Evolutionary conservation across 30 jellyfish, hydroid and myxozoan species (phyloP).

Genomic region (Hydractinia symbiolongicarpus): DNA sequence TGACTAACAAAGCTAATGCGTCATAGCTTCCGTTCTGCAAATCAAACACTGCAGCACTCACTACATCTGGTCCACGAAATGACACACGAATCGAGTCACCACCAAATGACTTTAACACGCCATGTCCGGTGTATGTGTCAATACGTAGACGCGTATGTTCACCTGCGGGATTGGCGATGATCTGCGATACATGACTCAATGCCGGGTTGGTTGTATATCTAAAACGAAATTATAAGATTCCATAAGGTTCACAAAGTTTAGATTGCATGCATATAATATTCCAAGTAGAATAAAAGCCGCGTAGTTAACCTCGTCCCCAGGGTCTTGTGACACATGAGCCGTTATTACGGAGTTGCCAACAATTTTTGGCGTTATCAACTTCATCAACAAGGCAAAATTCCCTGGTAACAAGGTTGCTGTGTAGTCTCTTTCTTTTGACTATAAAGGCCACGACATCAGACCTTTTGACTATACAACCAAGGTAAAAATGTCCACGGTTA

Average conservation of each 20-base stretch:
- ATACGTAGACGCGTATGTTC: constrained; percentile 61
- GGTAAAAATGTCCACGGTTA: too few species aligned
- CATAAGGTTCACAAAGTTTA: too few species aligned
- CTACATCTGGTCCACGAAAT: constrained; percentile 53
- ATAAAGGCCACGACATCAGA: background rate
- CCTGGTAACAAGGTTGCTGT: too few species aligned
- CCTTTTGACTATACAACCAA: background rate
- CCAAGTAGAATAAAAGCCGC: too few species aligned
- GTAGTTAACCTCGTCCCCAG: too few species aligned
- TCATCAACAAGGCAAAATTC: too few species aligned
- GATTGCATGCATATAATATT: too few species aligned
- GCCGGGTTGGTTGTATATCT: constrained; percentile 64
- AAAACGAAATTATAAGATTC: background rate
- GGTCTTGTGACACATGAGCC: too few species aligned
- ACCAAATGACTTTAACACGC: constrained; percentile 59
- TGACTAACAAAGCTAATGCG: constrained; percentile 60
- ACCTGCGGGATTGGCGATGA: constrained; percentile 59
- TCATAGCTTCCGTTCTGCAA: constrained; percentile 76
- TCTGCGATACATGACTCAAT: constrained; percentile 34
- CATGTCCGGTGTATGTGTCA: constrained; percentile 46
- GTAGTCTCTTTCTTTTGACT: too few species aligned
- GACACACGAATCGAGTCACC: constrained; percentile 88
- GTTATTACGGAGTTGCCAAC: too few species aligned
- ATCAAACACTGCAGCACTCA: constrained; percentile 82
- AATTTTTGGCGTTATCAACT: too few species aligned